These are phyloP conservation scores for Bos indicus DNA, from an alignment of 2,113 vertebrate species.

Conservation along the genomic window DNA sequence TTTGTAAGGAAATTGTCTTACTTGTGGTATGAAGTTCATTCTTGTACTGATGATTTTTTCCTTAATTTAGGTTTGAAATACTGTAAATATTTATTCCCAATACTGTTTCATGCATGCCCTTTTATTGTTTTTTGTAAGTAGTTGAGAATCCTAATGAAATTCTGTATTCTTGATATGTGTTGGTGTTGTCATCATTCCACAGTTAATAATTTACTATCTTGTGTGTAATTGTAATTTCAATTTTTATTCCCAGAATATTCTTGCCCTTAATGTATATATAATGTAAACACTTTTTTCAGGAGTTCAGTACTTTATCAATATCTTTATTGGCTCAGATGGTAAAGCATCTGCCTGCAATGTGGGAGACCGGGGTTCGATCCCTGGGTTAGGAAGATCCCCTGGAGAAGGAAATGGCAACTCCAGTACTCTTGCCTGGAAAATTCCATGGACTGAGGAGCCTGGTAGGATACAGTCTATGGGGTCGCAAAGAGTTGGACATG, in stretches of 20 bases:
- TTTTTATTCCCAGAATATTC: not conserved
- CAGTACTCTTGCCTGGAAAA: not conserved
- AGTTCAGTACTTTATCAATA: not conserved
- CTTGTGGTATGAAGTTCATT: not conserved
- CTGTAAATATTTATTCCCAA: not conserved
- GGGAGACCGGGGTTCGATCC: not conserved
- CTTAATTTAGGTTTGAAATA: not conserved
- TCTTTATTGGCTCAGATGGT: not conserved
- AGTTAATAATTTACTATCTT: not conserved
- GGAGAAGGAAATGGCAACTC: not conserved
- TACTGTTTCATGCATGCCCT: not conserved
- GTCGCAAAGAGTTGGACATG: not conserved
- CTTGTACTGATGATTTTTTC: not conserved
- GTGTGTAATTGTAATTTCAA: not conserved
- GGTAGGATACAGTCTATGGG: not conserved
- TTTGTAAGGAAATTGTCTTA: not conserved
- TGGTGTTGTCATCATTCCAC: not conserved
- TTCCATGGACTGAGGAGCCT: not conserved
- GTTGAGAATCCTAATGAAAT: not conserved
- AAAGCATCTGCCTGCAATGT: not conserved
- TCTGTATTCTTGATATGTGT: not conserved
- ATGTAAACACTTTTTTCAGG: not conserved
- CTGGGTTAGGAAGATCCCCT: not conserved
- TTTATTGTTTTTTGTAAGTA: not conserved
- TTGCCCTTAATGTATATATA: not conserved